These are phyloP conservation scores for Drosophila fulvimacula DNA, from an alignment of 2,888 invertebrate species.

Conservation along the genomic window DNA sequence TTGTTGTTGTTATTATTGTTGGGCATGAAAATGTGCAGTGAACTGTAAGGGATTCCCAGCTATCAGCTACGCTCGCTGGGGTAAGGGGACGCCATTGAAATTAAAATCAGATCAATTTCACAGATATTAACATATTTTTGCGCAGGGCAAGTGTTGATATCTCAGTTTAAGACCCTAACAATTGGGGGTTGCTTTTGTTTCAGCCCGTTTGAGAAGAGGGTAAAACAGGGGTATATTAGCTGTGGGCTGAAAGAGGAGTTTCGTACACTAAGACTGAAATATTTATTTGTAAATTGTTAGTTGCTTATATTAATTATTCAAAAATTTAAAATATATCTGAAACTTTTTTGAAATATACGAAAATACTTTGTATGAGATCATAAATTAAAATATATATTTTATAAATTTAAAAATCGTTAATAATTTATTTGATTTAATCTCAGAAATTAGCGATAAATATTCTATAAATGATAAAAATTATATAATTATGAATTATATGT, in stretches of 20 bases:
- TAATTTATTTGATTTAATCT: too few relatives aligned
- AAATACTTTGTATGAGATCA: too few relatives aligned
- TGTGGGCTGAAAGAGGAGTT: not conserved
- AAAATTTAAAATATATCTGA: too few relatives aligned
- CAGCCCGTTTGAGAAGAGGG: conserved; percentile 7
- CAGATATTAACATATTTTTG: conserved; percentile 72
- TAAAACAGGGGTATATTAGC: conserved; percentile 4
- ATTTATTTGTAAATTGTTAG: too few relatives aligned
- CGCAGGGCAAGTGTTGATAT: conserved; percentile 64
- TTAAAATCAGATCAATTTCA: conserved; percentile 80
- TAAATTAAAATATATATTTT: too few relatives aligned
- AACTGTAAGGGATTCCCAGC: conserved; percentile 70
- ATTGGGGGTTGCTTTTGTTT: conserved; percentile 64
- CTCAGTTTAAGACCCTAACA: conserved; percentile 26
- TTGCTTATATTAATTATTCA: too few relatives aligned
- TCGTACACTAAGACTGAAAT: too few relatives aligned
- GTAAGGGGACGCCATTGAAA: conserved; percentile 57
- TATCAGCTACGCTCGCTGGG: conserved; percentile 5
- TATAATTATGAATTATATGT: too few relatives aligned
- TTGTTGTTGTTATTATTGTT: conserved; percentile 38
- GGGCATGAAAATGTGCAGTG: conserved; percentile 62
- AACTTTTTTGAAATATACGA: too few relatives aligned
- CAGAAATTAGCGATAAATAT: too few relatives aligned
- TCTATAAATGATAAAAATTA: too few relatives aligned
- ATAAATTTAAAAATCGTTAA: too few relatives aligned